Base-by-base conservation (phyloP, 2,113 vertebrate species). In the Cyphomyrus plagiostoma region DNA sequence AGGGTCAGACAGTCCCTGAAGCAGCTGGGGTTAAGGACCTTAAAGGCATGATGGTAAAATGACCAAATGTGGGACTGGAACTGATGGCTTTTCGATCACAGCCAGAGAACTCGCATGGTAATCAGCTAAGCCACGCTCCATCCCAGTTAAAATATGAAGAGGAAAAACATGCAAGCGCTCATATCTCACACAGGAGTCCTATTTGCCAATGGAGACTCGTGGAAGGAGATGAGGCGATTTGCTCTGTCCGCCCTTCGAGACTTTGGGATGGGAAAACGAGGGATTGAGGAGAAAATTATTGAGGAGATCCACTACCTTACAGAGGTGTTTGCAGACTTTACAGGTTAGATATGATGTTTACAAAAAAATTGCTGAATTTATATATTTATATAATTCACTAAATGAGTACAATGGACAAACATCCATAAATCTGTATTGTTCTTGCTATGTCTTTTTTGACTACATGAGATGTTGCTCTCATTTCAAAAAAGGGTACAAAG, bases 251-350 rank as follows among this genome's bases (percentile, higher is more conserved):
- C 53, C 53, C 53, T 56, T 6, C 93, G 88, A 74, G 92, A 96
- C 74, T 95, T 95, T 91, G 95, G 95, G 23, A 95, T 95, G 93
- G 94, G 94, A 0, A 95, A 93, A 91, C 93, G 89, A 90, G 15
- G 89, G 0, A 62, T 90, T 5, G 93, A 94, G n/a, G 91, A 93
- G 3, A 93, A 92, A 89, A 94, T 95, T 86, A 39, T 93, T 1
- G 93, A 95, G 45, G 95, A 96, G 87, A 92, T 92, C 52, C 23
- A 3, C 0, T 74, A 93, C 77, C 19, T 95, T 66, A 93, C 91
- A 19, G 70, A 94, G 83, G 19, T 87, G 84, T 89, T 94, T 82
- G 89, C 93, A 15, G 11, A 91, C 0, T 84, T 93, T 49, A 11
- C 91, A 91, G 93, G 94, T 89, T 56, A 66, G 82, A 88, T 50